Base-by-base conservation (phyloP, 2,113 vertebrate species). In the Andinoacara biseriatus region DNA sequence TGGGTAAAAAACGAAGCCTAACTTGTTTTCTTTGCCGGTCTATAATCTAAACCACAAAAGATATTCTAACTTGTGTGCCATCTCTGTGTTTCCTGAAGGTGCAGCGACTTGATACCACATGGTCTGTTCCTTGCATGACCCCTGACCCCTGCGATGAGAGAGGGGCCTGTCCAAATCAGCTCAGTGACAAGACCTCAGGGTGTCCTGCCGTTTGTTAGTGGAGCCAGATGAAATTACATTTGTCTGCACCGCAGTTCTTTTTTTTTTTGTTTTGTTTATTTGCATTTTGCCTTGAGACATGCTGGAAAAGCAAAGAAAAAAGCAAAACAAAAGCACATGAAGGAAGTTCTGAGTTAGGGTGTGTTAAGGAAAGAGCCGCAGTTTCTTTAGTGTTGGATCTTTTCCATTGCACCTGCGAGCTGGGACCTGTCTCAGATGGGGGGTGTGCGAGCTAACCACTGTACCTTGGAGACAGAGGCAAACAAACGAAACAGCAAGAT, bases 401-500 rank as follows among this genome's bases (percentile, higher is more conserved):
- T 79, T 88, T 76, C 79, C 82, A 74, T 20, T 74, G 35, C 74
- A 86, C 78, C 84, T 91, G 83, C 91, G 35, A 90, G 94, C 91
- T 89, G 79, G 74, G 89, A 86, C 93, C 84, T 93, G 93, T 81
- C 90, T 82, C 33, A 46, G 75, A 87, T 87, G 87, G 76, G 52
- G 85, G 49, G 24, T 86, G 74, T 17, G 26, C 46, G 75, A 60
- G 49, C 77, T 43, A 91, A 87, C 87, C 84, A 74, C 88, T 87
- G 92, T 90, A 93, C 94, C 92, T 92, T 67, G 38, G 94, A 95
- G 94, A 95, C 88, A 3, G 63, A 84, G 69, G 52, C 52, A 93
- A 91, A 90, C 86, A 91, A 89, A 82, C 75, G 87, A 82, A 87
- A 90, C 72, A 60, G 82, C 83, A 88, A 88, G 56, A 63, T 15